Conservation (phyloP, 2,113 vertebrate genomes). For the Phrynosoma blainvillii region DNA sequence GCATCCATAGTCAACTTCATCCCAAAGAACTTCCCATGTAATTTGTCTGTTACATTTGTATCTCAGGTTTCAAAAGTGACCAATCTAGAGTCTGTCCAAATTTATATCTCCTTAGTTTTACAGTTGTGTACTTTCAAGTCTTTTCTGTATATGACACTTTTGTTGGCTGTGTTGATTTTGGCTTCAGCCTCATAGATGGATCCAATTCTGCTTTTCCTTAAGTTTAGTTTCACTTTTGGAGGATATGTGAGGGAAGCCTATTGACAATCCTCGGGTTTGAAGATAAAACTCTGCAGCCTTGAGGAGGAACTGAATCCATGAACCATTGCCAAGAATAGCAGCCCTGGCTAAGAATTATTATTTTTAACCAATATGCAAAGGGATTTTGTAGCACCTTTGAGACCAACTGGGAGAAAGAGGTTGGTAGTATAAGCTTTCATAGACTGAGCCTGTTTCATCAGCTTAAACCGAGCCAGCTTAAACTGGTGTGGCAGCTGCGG, state of each 20-base stretch:
- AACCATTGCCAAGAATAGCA: background rate
- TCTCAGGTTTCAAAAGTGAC: background rate
- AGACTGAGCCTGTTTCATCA: background rate
- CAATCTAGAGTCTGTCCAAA: background rate
- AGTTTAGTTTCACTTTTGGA: slow-evolving; percentile 7
- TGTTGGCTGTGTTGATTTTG: background rate
- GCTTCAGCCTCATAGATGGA: background rate
- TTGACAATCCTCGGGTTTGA: background rate
- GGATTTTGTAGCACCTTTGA: too few species aligned
- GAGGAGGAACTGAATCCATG: background rate
- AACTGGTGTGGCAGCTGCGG: background rate
- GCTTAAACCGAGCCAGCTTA: background rate
- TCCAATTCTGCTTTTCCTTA: background rate
- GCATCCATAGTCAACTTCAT: background rate
- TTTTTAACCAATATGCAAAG: too few species aligned
- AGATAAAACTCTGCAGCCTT: background rate
- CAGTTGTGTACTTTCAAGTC: background rate
- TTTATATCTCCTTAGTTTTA: background rate
- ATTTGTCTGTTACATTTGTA: background rate
- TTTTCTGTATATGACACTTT: background rate
- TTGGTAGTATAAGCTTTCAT: too few species aligned
- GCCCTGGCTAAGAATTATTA: too few species aligned
- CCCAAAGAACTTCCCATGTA: background rate
- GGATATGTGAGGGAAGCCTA: background rate
- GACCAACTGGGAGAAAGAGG: too few species aligned